Percentiles rank a stretch among this genome's conserved stretches.
These are phyloP conservation scores for Nesidiocoris tenuis DNA, from an alignment of 2,888 invertebrate species.

Conservation along the genomic window DNA sequence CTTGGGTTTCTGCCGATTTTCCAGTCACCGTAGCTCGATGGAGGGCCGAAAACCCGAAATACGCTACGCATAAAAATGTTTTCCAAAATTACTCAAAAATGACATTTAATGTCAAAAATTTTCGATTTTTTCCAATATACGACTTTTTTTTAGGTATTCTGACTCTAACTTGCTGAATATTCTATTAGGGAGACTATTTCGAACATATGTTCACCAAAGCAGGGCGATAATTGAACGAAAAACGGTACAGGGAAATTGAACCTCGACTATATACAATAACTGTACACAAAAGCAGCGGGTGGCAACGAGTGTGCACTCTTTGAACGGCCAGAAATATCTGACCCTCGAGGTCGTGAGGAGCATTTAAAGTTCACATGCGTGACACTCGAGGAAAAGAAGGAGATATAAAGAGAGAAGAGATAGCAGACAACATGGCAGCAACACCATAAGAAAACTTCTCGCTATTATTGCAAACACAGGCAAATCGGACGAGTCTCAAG, in stretches of 20 bases:
- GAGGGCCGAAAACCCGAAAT: too few relatives aligned
- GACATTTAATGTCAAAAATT: too few relatives aligned
- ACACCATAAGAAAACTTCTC: too few relatives aligned
- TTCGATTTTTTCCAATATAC: too few relatives aligned
- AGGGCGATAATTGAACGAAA: neutral
- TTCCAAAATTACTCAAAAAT: too few relatives aligned
- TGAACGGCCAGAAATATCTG: slow-evolving; percentile 26
- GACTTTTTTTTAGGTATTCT: too few relatives aligned
- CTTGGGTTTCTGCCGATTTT: neutral
- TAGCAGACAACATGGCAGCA: neutral
- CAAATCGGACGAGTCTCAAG: too few relatives aligned
- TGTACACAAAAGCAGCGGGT: neutral
- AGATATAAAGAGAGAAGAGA: neutral
- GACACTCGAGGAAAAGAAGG: slow-evolving; percentile 24
- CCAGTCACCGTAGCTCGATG: too few relatives aligned
- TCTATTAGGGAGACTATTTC: too few relatives aligned
- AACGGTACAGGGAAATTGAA: neutral
- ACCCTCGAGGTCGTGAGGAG: slow-evolving; percentile 40
- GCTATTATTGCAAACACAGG: neutral
- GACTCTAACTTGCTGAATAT: too few relatives aligned
- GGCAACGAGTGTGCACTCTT: neutral
- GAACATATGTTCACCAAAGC: too few relatives aligned
- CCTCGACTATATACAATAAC: neutral
- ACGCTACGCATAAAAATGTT: too few relatives aligned
- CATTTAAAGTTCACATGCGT: slow-evolving; percentile 44